Evolutionary conservation across 1,140 invertebrate genomes (phyloP).

Genomic region (Rhizoglyphus robini): DNA sequence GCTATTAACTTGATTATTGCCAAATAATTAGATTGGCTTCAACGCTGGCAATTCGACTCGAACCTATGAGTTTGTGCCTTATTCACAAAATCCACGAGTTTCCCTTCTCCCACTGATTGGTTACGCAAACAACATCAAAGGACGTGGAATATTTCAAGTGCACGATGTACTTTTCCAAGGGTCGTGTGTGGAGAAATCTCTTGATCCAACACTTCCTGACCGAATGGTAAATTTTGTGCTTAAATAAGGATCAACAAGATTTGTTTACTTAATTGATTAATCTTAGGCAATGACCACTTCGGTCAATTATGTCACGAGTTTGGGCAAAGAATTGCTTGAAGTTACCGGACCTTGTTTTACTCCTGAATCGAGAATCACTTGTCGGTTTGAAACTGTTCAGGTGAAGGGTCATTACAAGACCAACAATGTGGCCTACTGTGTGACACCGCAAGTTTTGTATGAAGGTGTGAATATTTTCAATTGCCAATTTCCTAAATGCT

Average conservation of each 20-base stretch:
- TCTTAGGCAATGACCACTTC: constrained; percentile 19
- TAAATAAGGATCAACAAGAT: too few relatives aligned
- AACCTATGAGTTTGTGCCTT: constrained; percentile 74
- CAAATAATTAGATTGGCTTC: too few relatives aligned
- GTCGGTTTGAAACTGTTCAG: constrained; percentile 38
- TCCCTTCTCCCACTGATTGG: constrained; percentile 65
- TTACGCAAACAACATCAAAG: constrained; percentile 70
- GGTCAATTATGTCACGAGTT: constrained; percentile 67
- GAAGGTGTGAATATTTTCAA: constrained; percentile 51
- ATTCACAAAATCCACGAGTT: constrained; percentile 69
- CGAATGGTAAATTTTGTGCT: too few relatives aligned
- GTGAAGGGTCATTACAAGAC: constrained; percentile 29
- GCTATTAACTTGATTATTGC: constrained; percentile 49
- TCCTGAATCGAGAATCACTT: constrained; percentile 55
- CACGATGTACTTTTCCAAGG: constrained; percentile 85
- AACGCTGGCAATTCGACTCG: constrained; percentile 86
- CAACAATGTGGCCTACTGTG: constrained; percentile 64
- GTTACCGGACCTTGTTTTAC: constrained; percentile 84
- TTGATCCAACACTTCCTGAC: constrained; percentile 28
- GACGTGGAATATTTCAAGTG: constrained; percentile 80
- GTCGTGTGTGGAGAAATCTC: constrained; percentile 46
- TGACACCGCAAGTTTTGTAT: constrained; percentile 71
- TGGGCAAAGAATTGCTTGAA: constrained; percentile 82
- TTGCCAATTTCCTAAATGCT: not conserved
- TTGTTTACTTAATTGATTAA: constrained; percentile 16